Evolutionary conservation across 1,140 invertebrate genomes (phyloP), one percentile per base, ranked within the genome.

Genomic region (Andricus grossulariae): DNA sequence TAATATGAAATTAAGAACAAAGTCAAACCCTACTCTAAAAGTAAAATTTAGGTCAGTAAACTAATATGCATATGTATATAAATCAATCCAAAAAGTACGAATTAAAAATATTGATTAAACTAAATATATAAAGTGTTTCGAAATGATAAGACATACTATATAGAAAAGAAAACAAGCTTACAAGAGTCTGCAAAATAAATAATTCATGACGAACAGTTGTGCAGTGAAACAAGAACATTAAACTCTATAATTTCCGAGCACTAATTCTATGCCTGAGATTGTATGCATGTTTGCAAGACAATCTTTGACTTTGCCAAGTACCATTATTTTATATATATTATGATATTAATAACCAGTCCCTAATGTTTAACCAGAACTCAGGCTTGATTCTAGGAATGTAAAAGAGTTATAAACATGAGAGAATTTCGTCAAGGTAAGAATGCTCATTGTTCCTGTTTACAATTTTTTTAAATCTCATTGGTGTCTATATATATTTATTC

Each of bases 181-280:
- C 39, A 45, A 15, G 13, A 60, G 21, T 15, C 21, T 32, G 25
- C 12, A 32, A 32, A 60, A 60, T 60, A 60, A 60, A 60, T 60
- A 60, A 60, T 60, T 60, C 57, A 60, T 60, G 57, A 57, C 7
- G 19, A 32, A 15, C 13, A 60, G 21, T 60, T 60, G 21, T 60
- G 21, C 21, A 32, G 15, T 60, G 21, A 60, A 15, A 60, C 57
- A 39, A 60, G 57, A 60, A 60, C 19, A 57, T 8, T 57, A 21
- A 57, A 57, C 18, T 57, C 55, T 60, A 21, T 60, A 60, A 60
- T 60, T 60, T 60, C 57, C 32, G 12, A 39, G 57, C 57, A 60
- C 57, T 60, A 32, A 32, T 60, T 60, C 57, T 60, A 60, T 19
- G 21, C 32, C 7, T 60, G 21, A 16, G 21, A 32, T 60, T 60